Evolutionary conservation across 2,888 invertebrate species (phyloP).

Genomic region (Opisthograptis luteolata): DNA sequence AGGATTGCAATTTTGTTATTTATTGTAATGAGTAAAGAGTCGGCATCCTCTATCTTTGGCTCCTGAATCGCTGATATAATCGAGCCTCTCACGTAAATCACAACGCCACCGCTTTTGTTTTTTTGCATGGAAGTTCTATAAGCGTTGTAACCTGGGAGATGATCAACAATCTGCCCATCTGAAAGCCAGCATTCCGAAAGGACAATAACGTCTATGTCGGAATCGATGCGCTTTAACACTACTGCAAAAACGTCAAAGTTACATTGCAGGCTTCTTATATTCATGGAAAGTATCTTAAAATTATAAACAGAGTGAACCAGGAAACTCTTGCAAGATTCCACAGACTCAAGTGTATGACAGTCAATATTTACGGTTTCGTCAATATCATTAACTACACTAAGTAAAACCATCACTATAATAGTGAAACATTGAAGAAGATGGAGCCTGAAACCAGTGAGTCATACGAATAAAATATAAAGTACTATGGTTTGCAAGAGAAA

Average conservation of each 20-base stretch:
- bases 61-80: background rate
- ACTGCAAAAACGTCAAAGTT: background rate
- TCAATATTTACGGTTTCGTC: background rate
- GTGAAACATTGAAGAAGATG: background rate
- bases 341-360: background rate
- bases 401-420: background rate
- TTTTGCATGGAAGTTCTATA: background rate
- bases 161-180: background rate
- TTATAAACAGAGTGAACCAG: background rate
- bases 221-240: background rate
- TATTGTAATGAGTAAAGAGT: background rate
- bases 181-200: background rate
- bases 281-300: background rate
- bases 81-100: background rate
- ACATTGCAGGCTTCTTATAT: background rate
- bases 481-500: background rate
- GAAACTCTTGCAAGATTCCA: background rate
- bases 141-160: background rate
- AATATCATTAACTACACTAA: background rate
- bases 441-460: background rate
- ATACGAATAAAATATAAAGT: background rate
- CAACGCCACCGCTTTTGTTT: constrained; percentile 1
- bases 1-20: background rate
- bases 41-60: background rate
- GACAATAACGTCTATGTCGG: background rate